These are phyloP conservation scores for Trissoscelio sp. DNA, from an alignment of 2,888 invertebrate genomes.

Conservation along the genomic window DNA sequence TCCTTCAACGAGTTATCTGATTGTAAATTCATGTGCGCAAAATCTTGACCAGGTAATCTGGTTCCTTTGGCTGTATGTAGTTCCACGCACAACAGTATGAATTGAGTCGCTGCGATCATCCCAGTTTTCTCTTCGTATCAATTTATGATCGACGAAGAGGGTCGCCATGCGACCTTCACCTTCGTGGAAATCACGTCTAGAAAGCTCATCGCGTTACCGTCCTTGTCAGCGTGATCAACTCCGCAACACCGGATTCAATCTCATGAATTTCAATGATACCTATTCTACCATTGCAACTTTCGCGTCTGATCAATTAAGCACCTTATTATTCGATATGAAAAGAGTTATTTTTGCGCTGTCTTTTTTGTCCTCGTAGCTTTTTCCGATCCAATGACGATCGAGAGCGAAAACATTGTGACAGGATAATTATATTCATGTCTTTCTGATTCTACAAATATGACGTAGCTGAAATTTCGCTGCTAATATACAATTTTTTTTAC, in stretches of 20 bases:
- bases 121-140: conserved; percentile 43
- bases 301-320: conserved; percentile 59
- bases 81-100: too few species aligned
- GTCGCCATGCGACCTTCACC: conserved; percentile 75
- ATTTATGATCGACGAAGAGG: conserved; percentile 56
- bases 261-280: conserved; percentile 67
- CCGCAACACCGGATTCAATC: conserved; percentile 57
- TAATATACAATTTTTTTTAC: too few species aligned
- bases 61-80: conserved; percentile 15
- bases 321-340: conserved; percentile 56
- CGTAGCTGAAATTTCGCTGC: background rate
- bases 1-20: conserved; percentile 9
- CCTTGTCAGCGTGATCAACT: conserved; percentile 59
- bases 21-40: conserved; percentile 16
- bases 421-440: conserved; percentile 35
- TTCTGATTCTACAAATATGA: background rate
- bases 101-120: conserved; percentile 15
- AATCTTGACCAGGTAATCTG: conserved; percentile 33
- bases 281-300: conserved; percentile 62
- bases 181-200: conserved; percentile 76
- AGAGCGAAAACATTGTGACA: conserved; percentile 39
- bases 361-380: conserved; percentile 20
- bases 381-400: conserved; percentile 11
- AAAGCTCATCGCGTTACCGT: conserved; percentile 70
- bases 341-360: conserved; percentile 7